These are phyloP conservation scores for Holocentrus rufus DNA, from an alignment of 2,797 vertebrate species.

Conservation along the genomic window DNA sequence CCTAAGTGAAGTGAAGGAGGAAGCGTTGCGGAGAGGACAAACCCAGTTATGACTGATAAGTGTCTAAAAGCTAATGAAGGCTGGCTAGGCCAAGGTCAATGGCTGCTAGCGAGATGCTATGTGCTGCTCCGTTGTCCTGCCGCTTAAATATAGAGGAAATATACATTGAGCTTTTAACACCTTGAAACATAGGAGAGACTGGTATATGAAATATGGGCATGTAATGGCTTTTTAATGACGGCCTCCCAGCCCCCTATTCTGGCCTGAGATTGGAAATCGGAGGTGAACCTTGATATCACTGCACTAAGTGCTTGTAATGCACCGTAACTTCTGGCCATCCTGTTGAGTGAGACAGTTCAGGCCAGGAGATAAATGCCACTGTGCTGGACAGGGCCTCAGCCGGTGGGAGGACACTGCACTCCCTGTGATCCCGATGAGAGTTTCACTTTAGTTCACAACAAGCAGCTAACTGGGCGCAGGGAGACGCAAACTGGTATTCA, in stretches of 20 bases:
- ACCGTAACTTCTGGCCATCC: constrained; percentile 85
- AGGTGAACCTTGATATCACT: constrained; percentile 89
- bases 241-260: constrained; percentile 84
- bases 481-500: not conserved
- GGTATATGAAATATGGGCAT: constrained; percentile 86
- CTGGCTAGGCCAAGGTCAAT: constrained; percentile 88
- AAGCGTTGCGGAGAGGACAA: constrained; percentile 86
- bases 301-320: constrained; percentile 89
- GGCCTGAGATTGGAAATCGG: constrained; percentile 88
- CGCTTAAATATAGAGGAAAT: constrained; percentile 87
- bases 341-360: constrained; percentile 83
- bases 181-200: constrained; percentile 86
- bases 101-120: constrained; percentile 84
- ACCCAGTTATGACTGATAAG: constrained; percentile 90
- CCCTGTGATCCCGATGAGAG: constrained; percentile 67
- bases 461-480: constrained; percentile 8
- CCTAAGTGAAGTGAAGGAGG: constrained; percentile 89
- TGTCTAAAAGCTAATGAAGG: constrained; percentile 91
- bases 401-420: constrained; percentile 74
- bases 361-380: constrained; percentile 82
- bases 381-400: constrained; percentile 73
- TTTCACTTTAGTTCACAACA: constrained; percentile 45
- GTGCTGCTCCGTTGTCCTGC: constrained; percentile 82
- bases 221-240: constrained; percentile 90
- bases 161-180: constrained; percentile 90